Evolutionary conservation across 2,888 invertebrate species (phyloP).

Genomic region (Mystacides longicornis): DNA sequence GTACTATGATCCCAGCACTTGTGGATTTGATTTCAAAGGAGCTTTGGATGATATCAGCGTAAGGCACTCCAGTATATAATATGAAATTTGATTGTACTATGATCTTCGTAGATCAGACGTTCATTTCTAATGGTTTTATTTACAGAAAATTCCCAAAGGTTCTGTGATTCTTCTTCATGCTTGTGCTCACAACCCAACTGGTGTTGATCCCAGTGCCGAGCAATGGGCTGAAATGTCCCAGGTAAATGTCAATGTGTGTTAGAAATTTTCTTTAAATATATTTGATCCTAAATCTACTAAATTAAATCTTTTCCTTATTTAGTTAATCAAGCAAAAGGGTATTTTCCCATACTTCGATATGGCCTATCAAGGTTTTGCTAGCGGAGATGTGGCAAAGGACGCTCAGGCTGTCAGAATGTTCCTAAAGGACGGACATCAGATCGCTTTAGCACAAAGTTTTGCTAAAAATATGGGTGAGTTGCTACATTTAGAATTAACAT

Average conservation of each 20-base stretch:
- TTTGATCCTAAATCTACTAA: not conserved
- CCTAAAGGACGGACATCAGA: constrained; percentile 78
- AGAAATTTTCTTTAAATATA: constrained; percentile 41
- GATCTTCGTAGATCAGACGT: not conserved
- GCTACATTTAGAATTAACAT: too few species aligned
- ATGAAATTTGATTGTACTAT: not conserved
- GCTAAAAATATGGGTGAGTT: constrained; percentile 89
- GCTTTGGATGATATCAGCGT: constrained; percentile 81
- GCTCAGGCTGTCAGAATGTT: constrained; percentile 85
- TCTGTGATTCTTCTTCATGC: constrained; percentile 90
- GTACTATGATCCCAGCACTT: constrained; percentile 89
- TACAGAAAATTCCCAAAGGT: constrained; percentile 84
- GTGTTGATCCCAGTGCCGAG: constrained; percentile 79
- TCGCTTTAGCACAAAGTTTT: constrained; percentile 87
- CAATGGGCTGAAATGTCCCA: constrained; percentile 87
- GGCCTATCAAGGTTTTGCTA: constrained; percentile 97
- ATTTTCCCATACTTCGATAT: constrained; percentile 94
- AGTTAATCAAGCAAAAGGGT: constrained; percentile 69
- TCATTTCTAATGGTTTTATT: constrained; percentile 24
- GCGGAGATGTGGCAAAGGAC: constrained; percentile 79
- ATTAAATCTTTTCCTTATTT: constrained; percentile 18
- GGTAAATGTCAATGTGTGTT: too few species aligned
- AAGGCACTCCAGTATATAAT: constrained; percentile 34
- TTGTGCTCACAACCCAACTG: constrained; percentile 98
- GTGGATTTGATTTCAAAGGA: constrained; percentile 88